Evolutionary conservation across 2,113 vertebrate species (phyloP), one percentile per base, ranked within the genome.

Genomic region (Phyllostomus hastatus): DNA sequence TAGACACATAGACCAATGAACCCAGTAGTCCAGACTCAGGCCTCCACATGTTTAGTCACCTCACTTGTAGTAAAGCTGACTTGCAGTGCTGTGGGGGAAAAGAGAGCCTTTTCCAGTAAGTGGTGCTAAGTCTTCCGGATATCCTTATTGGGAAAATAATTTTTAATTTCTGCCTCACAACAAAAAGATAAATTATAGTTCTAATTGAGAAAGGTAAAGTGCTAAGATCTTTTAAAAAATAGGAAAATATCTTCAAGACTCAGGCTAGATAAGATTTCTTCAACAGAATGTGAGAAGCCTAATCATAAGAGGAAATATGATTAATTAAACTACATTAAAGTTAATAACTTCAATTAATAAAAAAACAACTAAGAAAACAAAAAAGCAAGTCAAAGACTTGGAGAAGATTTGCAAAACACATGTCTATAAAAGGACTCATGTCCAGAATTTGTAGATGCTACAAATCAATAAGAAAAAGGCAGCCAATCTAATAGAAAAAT

Each of bases 211-310:
- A 70, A 69, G 31, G 19, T 22, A 86, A 82, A 76, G 35, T 84
- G 24, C 67, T 70, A 66, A 89, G 76, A 80, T 26, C 35, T 66
- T 89, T 81, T 33, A 66, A 73, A 93, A 48, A 31, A 52, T 17
- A 67, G n/a, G 15, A 86, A 24, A 35, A n/a, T 64, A 43, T 50
- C 17, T 59, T 89, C 50, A 87, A 41, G 50, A 88, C 22, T 11
- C n/a, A 90, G 79, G 3, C 5, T 72, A 61, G 61, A 88, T 35
- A 92, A 95, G 38, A 46, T 96, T 90, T 95, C 59, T 91, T 90
- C 31, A 90, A 75, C 10, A 88, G 35, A 64, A 72, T 38, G 57
- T 22, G 67, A 38, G 61, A 95, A 75, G 15, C 24, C 57, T 92
- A 88, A 35, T 10, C 48, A 64, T 64, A 82, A 81, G 24, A 20